Conservation (phyloP, 2,113 vertebrate genomes). For the Halichoeres trimaculatus region DNA sequence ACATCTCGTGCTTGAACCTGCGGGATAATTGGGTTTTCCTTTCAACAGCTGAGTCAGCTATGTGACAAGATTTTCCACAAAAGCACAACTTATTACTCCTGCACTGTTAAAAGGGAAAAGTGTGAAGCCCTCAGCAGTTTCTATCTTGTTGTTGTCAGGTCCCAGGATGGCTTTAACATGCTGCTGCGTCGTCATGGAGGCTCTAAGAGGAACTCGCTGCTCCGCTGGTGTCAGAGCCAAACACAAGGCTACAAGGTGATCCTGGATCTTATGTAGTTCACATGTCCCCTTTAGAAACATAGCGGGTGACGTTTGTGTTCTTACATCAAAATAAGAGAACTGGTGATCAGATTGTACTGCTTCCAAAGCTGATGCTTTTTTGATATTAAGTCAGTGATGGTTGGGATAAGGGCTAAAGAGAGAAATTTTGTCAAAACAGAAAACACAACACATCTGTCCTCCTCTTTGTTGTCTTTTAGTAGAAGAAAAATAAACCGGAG, state of each 20-base stretch:
- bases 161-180: constrained; percentile 82
- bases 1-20: constrained; percentile 1
- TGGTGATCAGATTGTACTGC: neutral
- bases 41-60: neutral
- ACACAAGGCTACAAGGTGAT: constrained; percentile 86
- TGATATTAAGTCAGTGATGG: too few relatives aligned
- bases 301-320: too few relatives aligned
- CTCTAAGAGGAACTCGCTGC: constrained; percentile 85
- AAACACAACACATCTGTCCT: too few relatives aligned
- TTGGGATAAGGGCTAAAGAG: too few relatives aligned
- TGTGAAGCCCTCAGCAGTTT: neutral
- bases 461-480: too few relatives aligned
- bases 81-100: neutral
- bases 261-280: neutral
- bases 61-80: neutral
- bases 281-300: neutral
- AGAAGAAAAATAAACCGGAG: too few relatives aligned
- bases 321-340: neutral
- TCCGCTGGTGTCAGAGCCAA: constrained; percentile 86
- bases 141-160: constrained; percentile 55
- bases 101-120: neutral
- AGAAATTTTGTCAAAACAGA: too few relatives aligned
- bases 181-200: constrained; percentile 85
- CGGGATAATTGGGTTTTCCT: constrained; percentile 5
- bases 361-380: neutral